Percentiles rank a stretch among this genome's conserved stretches.
These are phyloP conservation scores for Drosophila baimaii DNA, from an alignment of 1,140 invertebrate species.

Conservation along the genomic window DNA sequence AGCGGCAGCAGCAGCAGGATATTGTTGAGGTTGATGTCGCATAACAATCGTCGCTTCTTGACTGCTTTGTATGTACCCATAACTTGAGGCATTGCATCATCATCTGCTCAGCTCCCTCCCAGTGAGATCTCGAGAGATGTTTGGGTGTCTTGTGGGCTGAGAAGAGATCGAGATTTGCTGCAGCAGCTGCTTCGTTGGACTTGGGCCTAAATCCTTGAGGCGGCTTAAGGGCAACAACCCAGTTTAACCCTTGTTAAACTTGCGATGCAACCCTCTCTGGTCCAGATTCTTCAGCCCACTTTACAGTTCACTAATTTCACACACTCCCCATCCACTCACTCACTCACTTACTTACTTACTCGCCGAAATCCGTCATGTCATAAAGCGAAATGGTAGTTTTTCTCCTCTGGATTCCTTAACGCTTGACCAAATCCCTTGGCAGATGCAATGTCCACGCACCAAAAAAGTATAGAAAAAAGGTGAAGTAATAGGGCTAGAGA, in stretches of 20 bases:
- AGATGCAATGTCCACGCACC: constrained; percentile 56
- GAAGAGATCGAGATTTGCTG: constrained; percentile 24
- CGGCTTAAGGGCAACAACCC: constrained; percentile 46
- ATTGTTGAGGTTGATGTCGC: constrained; percentile 55
- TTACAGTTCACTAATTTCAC: constrained; percentile 66
- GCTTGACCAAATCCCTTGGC: constrained; percentile 66
- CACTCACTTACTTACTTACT: constrained; percentile 3
- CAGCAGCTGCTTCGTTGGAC: constrained; percentile 38
- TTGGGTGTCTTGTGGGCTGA: constrained; percentile 58
- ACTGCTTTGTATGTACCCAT: constrained; percentile 38
- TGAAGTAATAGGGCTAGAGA: constrained; percentile 20
- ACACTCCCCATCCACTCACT: constrained; percentile 39
- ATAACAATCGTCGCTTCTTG: constrained; percentile 57
- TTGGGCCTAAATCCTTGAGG: constrained; percentile 49
- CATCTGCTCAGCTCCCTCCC: constrained; percentile 58
- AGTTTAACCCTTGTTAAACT: constrained; percentile 77
- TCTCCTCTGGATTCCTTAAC: constrained; percentile 48
- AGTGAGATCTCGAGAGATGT: constrained; percentile 59
- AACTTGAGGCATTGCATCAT: constrained; percentile 66
- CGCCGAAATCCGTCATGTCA: constrained; percentile 37
- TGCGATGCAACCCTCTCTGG: constrained; percentile 57
- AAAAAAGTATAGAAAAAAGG: constrained; percentile 10
- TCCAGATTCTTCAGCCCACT: constrained; percentile 60
- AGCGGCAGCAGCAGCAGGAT: constrained; percentile 26
- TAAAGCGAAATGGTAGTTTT: constrained; percentile 31